Conservation (phyloP, 2,888 invertebrate species). For the Parnassius smintheus region DNA sequence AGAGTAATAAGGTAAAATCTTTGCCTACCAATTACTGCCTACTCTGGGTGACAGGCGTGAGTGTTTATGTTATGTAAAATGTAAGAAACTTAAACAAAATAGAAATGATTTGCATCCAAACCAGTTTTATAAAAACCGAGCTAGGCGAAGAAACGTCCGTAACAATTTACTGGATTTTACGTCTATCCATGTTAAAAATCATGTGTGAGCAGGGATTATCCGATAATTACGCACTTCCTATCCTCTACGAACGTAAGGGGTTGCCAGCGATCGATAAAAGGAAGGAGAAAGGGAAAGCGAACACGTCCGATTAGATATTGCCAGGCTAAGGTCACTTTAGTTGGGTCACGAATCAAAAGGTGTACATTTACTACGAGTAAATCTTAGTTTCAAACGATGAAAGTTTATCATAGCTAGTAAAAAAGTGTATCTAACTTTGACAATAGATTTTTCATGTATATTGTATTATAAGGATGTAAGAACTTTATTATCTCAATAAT, state of each 20-base stretch:
- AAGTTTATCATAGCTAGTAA: too few relatives aligned
- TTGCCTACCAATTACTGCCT: too few relatives aligned
- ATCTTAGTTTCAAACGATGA: too few relatives aligned
- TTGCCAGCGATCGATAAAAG: slow-evolving; percentile 18
- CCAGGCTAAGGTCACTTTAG: slow-evolving; percentile 16
- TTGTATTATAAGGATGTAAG: too few relatives aligned
- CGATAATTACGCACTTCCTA: slow-evolving; percentile 21
- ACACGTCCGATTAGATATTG: slow-evolving; percentile 15
- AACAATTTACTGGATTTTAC: slow-evolving; percentile 5
- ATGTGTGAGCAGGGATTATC: slow-evolving; percentile 21
- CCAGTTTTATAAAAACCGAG: neutral
- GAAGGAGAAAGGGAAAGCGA: slow-evolving; percentile 18
- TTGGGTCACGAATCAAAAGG: neutral
- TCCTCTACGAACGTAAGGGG: slow-evolving; percentile 11
- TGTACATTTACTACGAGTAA: neutral
- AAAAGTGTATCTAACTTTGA: too few relatives aligned
- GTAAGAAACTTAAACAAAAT: too few relatives aligned
- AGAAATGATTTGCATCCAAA: neutral
- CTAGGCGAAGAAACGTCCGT: neutral
- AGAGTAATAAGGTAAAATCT: too few relatives aligned
- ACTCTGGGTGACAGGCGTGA: too few relatives aligned
- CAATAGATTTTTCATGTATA: too few relatives aligned
- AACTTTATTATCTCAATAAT: too few relatives aligned
- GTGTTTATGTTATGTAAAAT: too few relatives aligned
- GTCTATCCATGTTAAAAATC: slow-evolving; percentile 7